phyloP scores from a whole-genome alignment of 1,140 invertebrate genomes.

The Heliconius hermathena region DNA sequence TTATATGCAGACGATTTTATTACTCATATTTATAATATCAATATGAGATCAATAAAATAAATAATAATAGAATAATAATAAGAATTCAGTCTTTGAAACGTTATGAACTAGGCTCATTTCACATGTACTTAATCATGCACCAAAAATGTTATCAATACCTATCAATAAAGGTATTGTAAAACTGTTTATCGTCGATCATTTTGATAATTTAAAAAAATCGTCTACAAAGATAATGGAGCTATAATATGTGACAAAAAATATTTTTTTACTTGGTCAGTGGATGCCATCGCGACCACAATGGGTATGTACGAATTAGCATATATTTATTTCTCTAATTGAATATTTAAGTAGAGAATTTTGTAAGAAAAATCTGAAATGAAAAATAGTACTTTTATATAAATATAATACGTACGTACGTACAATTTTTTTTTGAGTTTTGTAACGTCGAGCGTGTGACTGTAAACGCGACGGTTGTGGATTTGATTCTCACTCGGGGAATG shows the following conservation, averaged over 20 bases:
- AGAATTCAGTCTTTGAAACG: neutral
- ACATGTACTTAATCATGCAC: conserved; percentile 8
- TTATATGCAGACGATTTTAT: neutral
- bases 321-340: conserved; percentile 11
- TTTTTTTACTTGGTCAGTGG: conserved; percentile 54
- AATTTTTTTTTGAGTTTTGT: neutral
- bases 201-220: conserved; percentile 25
- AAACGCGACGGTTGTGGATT: no score
- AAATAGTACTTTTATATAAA: neutral
- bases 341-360: neutral
- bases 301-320: conserved; percentile 50
- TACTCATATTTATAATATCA: neutral
- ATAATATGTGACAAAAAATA: neutral
- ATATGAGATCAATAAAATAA: neutral
- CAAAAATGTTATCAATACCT: neutral
- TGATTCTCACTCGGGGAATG: no score
- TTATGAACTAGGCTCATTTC: neutral
- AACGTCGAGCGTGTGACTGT: no score
- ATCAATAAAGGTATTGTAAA: conserved; percentile 24
- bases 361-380: conserved; percentile 19
- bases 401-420: neutral
- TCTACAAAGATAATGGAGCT: neutral
- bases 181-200: conserved; percentile 20
- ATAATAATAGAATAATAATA: neutral
- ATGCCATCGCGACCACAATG: conserved; percentile 49